Base-by-base conservation (phyloP, 2,113 vertebrate species). In the Oenanthe oenanthe region DNA sequence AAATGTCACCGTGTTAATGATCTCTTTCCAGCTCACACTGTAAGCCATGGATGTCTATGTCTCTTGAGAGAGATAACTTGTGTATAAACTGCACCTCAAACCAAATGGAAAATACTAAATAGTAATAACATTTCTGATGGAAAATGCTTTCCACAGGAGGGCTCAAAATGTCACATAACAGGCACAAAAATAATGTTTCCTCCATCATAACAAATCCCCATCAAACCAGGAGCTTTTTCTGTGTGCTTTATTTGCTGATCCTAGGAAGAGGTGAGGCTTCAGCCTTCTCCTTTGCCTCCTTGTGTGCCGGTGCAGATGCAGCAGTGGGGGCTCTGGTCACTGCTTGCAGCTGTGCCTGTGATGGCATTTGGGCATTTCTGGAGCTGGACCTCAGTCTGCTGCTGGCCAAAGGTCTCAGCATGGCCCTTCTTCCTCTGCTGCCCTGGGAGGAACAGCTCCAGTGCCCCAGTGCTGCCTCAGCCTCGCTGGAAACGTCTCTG, bases 1-100 rank as follows among this genome's bases (percentile, higher is more conserved):
- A 95, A 88, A 94, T 85, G 79, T 82, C 77, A 79, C 28, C 10
- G 19, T 86, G 76, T 76, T 96, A 92, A 91, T 80, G 54, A 87
- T n/a, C 62, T 77, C 66, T 92, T 93, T 90, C 62, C 72, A 92
- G 66, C 56, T 79, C 29, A 54, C 47, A 71, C 20, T 5, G 5
- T 81, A 75, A 91, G 38, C 48, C 13, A 14, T 5, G 53, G 31
- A 45, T 20, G 4, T 24, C 53, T 81, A 5, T 62, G 79, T 75
- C 78, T 61, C 82, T 48, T 10, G 38, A 71, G 80, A 60, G 2
- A 75, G 51, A 31, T 19, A 68, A 47, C 13, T 50, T 63, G 15
- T 85, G 10, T 36, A 51, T 54, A 76, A 58, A 67, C 60, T 79
- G 34, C 50, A 57, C n/a, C 53, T 88, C 48, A 77, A 91, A 76